A percentile compares a stretch with the other conserved stretches of the same genome.
Evolutionary conservation across 1,140 invertebrate species (phyloP).

Genomic region (Hylaeus volcanicus): DNA sequence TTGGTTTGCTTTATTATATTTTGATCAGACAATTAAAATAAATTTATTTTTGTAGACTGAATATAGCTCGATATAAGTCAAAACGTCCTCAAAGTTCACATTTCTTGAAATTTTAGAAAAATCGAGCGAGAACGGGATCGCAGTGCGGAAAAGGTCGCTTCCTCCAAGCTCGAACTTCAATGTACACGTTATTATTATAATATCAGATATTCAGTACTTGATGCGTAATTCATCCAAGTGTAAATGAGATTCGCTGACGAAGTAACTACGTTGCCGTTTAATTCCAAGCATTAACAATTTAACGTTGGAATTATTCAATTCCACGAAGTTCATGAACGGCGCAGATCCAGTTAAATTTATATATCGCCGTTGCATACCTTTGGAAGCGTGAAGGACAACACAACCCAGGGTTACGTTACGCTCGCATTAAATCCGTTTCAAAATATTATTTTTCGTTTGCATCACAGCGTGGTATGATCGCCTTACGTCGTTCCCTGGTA

Average conservation of each 20-base stretch:
- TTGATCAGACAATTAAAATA: too few species aligned
- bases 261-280: background rate
- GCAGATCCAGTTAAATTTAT: background rate
- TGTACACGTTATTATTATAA: too few species aligned
- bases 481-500: background rate
- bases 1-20: too few species aligned
- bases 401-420: conserved; percentile 28
- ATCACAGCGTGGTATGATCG: background rate
- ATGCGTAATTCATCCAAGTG: background rate
- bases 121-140: too few species aligned
- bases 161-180: too few species aligned
- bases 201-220: background rate
- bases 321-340: conserved; percentile 20
- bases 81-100: too few species aligned
- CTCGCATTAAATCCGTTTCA: background rate
- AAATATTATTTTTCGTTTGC: background rate
- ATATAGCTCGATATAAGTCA: too few species aligned
- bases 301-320: background rate
- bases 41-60: too few species aligned
- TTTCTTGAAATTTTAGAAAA: too few species aligned
- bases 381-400: conserved; percentile 13
- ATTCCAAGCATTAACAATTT: conserved; percentile 1
- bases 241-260: background rate
- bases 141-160: too few species aligned
- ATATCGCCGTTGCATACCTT: background rate